Evolutionary conservation across 2,888 invertebrate genomes (phyloP).

Genomic region (Octonoba sinensis): DNA sequence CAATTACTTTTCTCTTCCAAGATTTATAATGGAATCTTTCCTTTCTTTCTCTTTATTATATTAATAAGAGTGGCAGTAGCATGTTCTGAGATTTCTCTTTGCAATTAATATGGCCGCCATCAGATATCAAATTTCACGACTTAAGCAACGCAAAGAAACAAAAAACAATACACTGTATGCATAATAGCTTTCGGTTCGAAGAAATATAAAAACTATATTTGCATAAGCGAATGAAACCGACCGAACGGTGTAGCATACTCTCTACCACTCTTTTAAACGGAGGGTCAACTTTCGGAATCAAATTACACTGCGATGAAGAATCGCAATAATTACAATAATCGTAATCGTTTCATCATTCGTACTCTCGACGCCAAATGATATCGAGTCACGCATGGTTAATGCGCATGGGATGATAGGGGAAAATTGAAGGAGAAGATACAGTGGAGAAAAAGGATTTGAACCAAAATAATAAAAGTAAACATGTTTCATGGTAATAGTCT

Average conservation of each 20-base stretch:
- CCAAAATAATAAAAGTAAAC: constrained; percentile 18
- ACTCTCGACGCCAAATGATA: constrained; percentile 32
- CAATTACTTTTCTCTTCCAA: not conserved
- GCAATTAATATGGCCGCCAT: not conserved
- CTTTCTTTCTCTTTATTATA: too few relatives aligned
- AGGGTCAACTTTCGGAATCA: constrained; percentile 35
- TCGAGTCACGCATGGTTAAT: constrained; percentile 38
- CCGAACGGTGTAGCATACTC: not conserved
- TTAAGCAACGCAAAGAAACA: not conserved
- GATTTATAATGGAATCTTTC: not conserved
- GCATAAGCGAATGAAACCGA: constrained; percentile 34
- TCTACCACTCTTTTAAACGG: constrained; percentile 37
- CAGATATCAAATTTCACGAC: not conserved
- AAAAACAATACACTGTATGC: not conserved
- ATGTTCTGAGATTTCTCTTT: not conserved
- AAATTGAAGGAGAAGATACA: constrained; percentile 11
- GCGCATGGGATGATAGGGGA: constrained; percentile 2
- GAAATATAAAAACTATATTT: constrained; percentile 17
- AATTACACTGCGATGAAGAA: constrained; percentile 32
- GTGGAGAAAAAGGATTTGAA: not conserved
- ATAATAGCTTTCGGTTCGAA: not conserved
- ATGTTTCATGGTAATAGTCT: constrained; percentile 20
- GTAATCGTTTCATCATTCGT: constrained; percentile 45
- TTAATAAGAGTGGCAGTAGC: not conserved
- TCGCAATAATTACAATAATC: constrained; percentile 57